Evolutionary conservation across 2,113 vertebrate species (phyloP).

Genomic region (Paralichthys olivaceus): DNA sequence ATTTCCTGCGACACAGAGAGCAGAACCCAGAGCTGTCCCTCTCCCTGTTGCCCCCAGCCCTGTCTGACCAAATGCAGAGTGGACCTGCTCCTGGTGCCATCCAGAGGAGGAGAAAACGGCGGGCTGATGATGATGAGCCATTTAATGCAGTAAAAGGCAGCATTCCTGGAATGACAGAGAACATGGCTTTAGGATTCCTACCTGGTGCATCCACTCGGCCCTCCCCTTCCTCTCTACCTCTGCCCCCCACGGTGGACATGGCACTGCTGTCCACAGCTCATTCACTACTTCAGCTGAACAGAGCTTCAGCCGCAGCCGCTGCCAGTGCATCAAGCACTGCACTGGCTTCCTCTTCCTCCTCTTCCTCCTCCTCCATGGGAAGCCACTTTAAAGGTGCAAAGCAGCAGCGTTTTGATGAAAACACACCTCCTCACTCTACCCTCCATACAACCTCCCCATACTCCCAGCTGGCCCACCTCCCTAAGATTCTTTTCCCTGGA

Average conservation of each 20-base stretch:
- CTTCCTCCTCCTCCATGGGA: conserved; percentile 77
- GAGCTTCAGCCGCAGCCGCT: conserved; percentile 79
- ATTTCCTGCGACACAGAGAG: conserved; percentile 92
- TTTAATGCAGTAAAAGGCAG: conserved; percentile 79
- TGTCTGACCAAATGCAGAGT: conserved; percentile 76
- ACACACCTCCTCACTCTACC: conserved; percentile 82
- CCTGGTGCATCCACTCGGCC: conserved; percentile 72
- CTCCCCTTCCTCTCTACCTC: conserved; percentile 81
- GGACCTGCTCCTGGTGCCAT: conserved; percentile 72
- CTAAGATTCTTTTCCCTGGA: conserved; percentile 85
- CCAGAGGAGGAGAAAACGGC: conserved; percentile 81
- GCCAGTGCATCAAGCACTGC: conserved; percentile 66
- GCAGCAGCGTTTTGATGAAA: conserved; percentile 85
- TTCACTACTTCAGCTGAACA: conserved; percentile 83
- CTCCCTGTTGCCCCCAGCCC: conserved; percentile 87
- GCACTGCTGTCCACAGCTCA: conserved; percentile 85
- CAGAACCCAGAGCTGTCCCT: conserved; percentile 93
- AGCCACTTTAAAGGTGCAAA: conserved; percentile 82
- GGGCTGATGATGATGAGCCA: conserved; percentile 81
- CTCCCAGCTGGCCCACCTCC: conserved; percentile 83
- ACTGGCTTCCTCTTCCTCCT: conserved; percentile 73
- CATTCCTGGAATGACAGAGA: conserved; percentile 75
- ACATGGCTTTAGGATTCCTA: conserved; percentile 80
- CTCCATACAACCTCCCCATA: conserved; percentile 80
- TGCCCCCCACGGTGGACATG: conserved; percentile 85